Conservation (phyloP, 2,888 invertebrate genomes). For the Agrotis exclamationis region DNA sequence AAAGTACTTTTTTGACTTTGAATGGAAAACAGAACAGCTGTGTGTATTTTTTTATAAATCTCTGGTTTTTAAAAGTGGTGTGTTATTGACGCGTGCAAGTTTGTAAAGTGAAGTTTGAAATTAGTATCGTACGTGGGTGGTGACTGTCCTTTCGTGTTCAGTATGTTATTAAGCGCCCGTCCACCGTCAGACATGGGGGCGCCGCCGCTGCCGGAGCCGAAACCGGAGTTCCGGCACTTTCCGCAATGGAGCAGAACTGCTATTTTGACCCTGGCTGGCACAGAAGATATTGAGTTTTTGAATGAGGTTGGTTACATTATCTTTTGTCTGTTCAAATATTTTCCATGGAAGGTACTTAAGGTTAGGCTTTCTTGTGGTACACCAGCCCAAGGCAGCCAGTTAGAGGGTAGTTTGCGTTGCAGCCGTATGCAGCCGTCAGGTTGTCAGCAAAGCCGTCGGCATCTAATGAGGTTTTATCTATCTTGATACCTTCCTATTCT, state of each 20-base stretch:
- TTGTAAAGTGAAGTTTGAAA: conserved; percentile 42
- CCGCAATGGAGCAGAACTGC: conserved; percentile 85
- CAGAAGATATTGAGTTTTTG: conserved; percentile 67
- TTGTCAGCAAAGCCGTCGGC: too few relatives aligned
- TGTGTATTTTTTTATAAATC: background rate
- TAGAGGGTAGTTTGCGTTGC: background rate
- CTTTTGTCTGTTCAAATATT: background rate
- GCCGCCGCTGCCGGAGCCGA: conserved; percentile 69
- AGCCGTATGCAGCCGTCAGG: background rate
- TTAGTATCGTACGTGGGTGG: conserved; percentile 35
- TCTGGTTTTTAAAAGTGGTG: conserved; percentile 12
- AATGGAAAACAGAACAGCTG: conserved; percentile 20
- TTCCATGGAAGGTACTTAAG: background rate
- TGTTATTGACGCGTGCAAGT: conserved; percentile 24
- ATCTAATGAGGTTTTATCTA: background rate
- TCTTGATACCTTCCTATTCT: too few relatives aligned
- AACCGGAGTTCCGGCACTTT: conserved; percentile 74
- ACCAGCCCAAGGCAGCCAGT: too few relatives aligned
- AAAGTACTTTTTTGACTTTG: conserved; percentile 19
- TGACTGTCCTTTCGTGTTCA: conserved; percentile 56
- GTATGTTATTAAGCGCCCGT: conserved; percentile 75
- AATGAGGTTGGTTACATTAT: conserved; percentile 65
- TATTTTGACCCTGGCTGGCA: conserved; percentile 75
- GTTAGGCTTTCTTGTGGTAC: too few relatives aligned
- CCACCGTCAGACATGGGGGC: conserved; percentile 76